Evolutionary conservation across 2,113 vertebrate species (phyloP).

Genomic region (Myanophis thanlyinensis): DNA sequence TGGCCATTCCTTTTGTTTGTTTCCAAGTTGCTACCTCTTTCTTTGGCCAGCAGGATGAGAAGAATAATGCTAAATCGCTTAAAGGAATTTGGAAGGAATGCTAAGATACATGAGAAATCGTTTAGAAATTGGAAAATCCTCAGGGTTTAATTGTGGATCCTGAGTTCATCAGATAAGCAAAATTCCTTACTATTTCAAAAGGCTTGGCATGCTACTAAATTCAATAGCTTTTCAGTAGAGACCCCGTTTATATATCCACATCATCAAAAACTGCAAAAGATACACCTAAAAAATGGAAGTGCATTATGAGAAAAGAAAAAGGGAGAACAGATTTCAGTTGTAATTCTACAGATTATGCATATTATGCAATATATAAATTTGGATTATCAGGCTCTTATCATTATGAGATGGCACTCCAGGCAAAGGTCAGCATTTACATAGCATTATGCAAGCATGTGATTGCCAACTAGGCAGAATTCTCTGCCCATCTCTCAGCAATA

Average conservation of each 20-base stretch:
- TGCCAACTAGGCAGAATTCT: not conserved
- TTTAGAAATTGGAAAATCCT: not conserved
- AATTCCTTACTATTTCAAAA: not conserved
- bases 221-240: not conserved
- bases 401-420: not conserved
- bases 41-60: not conserved
- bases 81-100: not conserved
- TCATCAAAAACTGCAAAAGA: not conserved
- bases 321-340: not conserved
- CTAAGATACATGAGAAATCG: not conserved
- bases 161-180: not conserved
- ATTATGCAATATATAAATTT: not conserved
- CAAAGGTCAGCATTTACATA: not conserved
- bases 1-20: not conserved
- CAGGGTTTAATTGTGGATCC: not conserved
- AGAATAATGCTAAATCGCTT: not conserved
- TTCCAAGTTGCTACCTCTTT: not conserved
- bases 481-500: not conserved
- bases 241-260: not conserved
- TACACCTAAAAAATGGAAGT: not conserved
- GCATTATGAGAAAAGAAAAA: not conserved
- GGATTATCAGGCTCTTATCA: not conserved
- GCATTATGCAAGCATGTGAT: not conserved
- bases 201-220: not conserved
- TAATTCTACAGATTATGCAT: not conserved